Percentiles rank a stretch among this genome's conserved stretches.
Evolutionary conservation across 2,888 invertebrate species (phyloP).

Genomic region (Saturnia pavonia): DNA sequence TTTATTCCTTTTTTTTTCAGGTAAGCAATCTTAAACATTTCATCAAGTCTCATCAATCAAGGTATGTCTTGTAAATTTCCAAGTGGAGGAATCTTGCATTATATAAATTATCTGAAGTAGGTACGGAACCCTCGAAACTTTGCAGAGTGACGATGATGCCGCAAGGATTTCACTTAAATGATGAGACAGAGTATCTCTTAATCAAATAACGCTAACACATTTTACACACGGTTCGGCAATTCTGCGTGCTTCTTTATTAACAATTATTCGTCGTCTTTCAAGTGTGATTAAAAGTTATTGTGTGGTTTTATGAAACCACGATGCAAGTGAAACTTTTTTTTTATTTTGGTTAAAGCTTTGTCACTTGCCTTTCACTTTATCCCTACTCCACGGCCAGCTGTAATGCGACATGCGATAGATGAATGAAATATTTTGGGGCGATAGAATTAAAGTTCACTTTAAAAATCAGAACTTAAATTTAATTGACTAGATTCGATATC

Average conservation of each 20-base stretch:
- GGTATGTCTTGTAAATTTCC: conserved; percentile 23
- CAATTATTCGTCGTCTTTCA: neutral
- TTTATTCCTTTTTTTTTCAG: conserved; percentile 25
- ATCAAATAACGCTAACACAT: conserved; percentile 52
- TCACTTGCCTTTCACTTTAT: too few species aligned
- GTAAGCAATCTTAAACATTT: conserved; percentile 24
- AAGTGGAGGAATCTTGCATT: conserved; percentile 13
- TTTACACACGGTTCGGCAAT: conserved; percentile 41
- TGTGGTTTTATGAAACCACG: too few species aligned
- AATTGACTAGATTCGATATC: too few species aligned
- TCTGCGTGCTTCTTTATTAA: conserved; percentile 18
- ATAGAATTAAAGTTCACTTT: too few species aligned
- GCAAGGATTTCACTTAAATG: conserved; percentile 48
- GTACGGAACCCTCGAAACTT: conserved; percentile 16
- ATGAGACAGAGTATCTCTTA: conserved; percentile 49
- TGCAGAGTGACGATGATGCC: conserved; percentile 46
- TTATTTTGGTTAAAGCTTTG: too few species aligned
- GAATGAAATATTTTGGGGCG: too few species aligned
- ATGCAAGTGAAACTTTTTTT: too few species aligned
- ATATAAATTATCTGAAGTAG: conserved; percentile 17
- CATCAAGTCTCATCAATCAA: conserved; percentile 7
- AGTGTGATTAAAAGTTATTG: too few species aligned
- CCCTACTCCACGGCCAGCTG: too few species aligned
- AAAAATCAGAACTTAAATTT: too few species aligned
- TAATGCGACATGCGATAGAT: too few species aligned